A percentile compares a stretch with the other conserved stretches of the same genome.
Conservation (phyloP, 2,888 invertebrate species). For the Habrosyne pyritoides region DNA sequence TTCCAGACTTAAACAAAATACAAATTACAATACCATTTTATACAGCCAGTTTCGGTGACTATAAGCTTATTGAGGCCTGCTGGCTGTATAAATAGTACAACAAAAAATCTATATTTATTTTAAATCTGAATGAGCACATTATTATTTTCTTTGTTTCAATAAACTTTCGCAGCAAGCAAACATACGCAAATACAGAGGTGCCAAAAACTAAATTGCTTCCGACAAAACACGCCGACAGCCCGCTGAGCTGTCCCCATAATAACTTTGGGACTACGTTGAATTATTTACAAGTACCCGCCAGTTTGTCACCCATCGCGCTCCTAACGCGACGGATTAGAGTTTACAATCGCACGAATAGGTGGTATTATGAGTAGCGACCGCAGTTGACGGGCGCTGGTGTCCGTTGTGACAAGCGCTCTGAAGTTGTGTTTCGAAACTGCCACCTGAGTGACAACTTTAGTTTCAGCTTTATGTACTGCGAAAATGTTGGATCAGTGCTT, state of each 20-base stretch:
- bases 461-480: conserved; percentile 25
- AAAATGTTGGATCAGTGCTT: neutral
- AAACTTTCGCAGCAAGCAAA: neutral
- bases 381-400: conserved; percentile 16
- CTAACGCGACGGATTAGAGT: conserved; percentile 8
- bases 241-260: conserved; percentile 29
- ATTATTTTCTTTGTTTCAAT: neutral
- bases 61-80: too few relatives aligned
- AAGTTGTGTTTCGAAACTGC: conserved; percentile 17
- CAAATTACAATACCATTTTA: too few relatives aligned
- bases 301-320: neutral
- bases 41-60: too few relatives aligned
- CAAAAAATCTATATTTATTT: too few relatives aligned
- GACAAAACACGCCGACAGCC: conserved; percentile 23
- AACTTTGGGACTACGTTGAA: conserved; percentile 22
- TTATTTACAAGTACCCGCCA: conserved; percentile 4
- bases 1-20: too few relatives aligned
- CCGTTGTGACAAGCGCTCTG: conserved; percentile 35
- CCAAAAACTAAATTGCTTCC: conserved; percentile 42
- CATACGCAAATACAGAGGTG: conserved; percentile 18
- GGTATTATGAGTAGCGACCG: conserved; percentile 6
- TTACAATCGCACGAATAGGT: conserved; percentile 2
- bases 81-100: too few relatives aligned
- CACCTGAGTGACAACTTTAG: conserved; percentile 34
- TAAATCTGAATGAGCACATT: too few relatives aligned